These are phyloP conservation scores for Zingel zingel DNA, from an alignment of 2,113 vertebrate genomes.

Conservation along the genomic window DNA sequence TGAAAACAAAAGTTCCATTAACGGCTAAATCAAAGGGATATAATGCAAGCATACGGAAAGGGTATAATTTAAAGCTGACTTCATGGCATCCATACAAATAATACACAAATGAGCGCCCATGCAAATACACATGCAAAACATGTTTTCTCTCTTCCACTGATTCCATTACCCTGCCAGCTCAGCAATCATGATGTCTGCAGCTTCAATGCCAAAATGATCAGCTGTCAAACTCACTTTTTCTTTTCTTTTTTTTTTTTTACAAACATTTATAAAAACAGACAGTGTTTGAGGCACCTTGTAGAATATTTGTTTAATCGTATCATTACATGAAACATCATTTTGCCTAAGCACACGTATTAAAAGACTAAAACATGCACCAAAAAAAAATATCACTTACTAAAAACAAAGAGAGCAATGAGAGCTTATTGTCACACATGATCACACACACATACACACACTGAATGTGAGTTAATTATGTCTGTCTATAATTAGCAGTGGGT, in stretches of 20 bases:
- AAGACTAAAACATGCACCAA: neutral
- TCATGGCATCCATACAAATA: neutral
- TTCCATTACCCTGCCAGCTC: neutral
- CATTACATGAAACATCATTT: neutral
- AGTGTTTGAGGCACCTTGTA: neutral
- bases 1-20: neutral
- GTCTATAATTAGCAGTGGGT: slow-evolving; percentile 69
- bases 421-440: slow-evolving; percentile 7
- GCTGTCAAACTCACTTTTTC: neutral
- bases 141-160: neutral
- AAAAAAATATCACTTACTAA: neutral
- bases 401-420: slow-evolving; percentile 18
- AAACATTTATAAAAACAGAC: neutral
- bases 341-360: neutral
- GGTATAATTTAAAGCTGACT: neutral
- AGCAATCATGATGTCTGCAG: slow-evolving; percentile 6
- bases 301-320: neutral
- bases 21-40: neutral
- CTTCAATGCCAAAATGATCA: neutral
- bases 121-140: neutral
- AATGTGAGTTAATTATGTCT: slow-evolving; percentile 54
- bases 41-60: neutral
- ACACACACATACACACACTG: neutral
- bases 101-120: neutral
- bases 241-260: neutral